Evolutionary conservation across 2,113 vertebrate genomes (phyloP).

Genomic region (Talpa occidentalis): DNA sequence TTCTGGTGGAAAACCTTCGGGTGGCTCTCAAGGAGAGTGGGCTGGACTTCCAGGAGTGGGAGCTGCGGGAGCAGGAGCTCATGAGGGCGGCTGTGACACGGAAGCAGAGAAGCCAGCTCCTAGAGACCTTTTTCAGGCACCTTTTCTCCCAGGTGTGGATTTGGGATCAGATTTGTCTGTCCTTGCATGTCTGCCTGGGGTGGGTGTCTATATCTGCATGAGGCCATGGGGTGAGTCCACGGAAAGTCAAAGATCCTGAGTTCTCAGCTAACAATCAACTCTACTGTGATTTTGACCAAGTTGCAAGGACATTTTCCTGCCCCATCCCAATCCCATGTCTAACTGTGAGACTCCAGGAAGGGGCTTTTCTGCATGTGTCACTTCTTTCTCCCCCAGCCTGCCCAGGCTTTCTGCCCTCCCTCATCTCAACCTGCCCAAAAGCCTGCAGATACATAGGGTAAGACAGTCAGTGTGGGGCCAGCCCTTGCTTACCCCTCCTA

Average conservation of each 20-base stretch:
- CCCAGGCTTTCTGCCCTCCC: not conserved
- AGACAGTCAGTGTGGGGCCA: not conserved
- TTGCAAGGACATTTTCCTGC: not conserved
- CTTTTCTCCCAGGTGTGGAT: constrained; percentile 91
- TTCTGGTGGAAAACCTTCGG: constrained; percentile 84
- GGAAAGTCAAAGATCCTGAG: not conserved
- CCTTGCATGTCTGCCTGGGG: not conserved
- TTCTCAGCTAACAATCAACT: not conserved
- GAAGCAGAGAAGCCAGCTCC: constrained; percentile 89
- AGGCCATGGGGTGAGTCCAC: not conserved
- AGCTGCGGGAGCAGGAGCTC: constrained; percentile 88
- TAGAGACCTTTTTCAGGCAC: constrained; percentile 93
- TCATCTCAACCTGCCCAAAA: not conserved
- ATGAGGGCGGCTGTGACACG: constrained; percentile 89
- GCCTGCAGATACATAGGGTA: not conserved
- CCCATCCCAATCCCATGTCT: not conserved
- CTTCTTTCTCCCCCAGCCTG: not conserved
- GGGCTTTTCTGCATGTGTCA: not conserved
- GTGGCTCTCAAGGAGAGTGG: constrained; percentile 76
- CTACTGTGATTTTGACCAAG: not conserved
- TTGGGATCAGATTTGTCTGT: not conserved
- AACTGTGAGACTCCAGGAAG: not conserved
- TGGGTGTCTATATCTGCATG: not conserved
- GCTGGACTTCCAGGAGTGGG: constrained; percentile 83
- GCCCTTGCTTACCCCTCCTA: not conserved